Base-by-base conservation (phyloP, 2,888 invertebrate genomes). In the Dendrolimus houi region DNA sequence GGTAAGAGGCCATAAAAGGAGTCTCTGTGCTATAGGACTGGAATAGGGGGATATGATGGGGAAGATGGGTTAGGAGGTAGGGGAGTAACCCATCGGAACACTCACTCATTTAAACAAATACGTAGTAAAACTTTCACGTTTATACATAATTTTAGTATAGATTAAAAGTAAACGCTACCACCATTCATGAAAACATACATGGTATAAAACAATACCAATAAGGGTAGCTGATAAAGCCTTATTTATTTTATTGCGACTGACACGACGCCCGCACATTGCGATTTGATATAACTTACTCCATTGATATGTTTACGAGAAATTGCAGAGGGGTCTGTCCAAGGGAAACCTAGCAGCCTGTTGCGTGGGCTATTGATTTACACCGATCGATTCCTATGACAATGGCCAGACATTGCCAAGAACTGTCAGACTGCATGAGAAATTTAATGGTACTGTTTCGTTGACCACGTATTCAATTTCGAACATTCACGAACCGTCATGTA, bases 281-380 rank as follows among this genome's bases (percentile, higher is more conserved):
- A 69, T 60, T 59, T 62, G 58, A 64, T 64, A 65, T 74, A 66
- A 68, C 71, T 70, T 73, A 70, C 65, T 64, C 67, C 66, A 70
- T 68, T 70, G 72, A 74, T 70, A 69, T 72, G 67, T 77, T 77
- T 77, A 77, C 68, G 74, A 71, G 67, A 63, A 67, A 64, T 70
- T 64, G 65, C 62, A 64, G 64, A 59, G 62, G 59, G 62, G 59
- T 60, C 60, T 63, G 73, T 72, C 55, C 58, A 60, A 60, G 40
- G 55, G 57, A 64, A 64, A 64, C 62, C 66, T 63, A 64, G 73
- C 72, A 71, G 74, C 74, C 69, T 71, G 69, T 71, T 69, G 79
- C 79, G 87, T 86, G 69, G 87, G 87, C 76, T 74, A 75, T 73
- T 81, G 85, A 86, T 86, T 81, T 86, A 87, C 72, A 57, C 63